phyloP scores from a whole-genome alignment of 1,140 invertebrate species.

The Calliphora vicina region DNA sequence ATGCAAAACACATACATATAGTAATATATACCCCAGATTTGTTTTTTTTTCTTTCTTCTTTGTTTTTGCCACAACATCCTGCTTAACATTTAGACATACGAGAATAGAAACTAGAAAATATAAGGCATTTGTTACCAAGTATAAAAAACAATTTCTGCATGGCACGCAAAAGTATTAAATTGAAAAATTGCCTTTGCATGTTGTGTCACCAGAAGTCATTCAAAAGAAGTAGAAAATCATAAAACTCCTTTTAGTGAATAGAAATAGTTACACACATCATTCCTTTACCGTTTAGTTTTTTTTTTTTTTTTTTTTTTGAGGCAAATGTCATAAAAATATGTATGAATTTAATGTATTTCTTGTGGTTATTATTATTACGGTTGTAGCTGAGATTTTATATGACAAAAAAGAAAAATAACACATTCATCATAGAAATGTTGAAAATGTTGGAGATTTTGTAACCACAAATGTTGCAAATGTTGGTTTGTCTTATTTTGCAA shows the following conservation, averaged over 20 bases:
- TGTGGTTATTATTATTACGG: background rate
- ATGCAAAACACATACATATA: slow-evolving; percentile 41
- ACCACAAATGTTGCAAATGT: slow-evolving; percentile 17
- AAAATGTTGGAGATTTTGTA: slow-evolving; percentile 5
- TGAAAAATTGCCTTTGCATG: slow-evolving; percentile 35
- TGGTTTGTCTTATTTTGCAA: no score
- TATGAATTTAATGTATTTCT: slow-evolving; percentile 24
- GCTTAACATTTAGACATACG: no score
- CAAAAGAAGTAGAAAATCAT: background rate
- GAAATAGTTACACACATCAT: background rate
- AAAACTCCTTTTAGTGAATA: background rate
- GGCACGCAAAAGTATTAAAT: slow-evolving; percentile 33
- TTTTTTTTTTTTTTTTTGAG: background rate
- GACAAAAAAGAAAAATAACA: background rate
- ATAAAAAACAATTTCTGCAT: slow-evolving; percentile 27
- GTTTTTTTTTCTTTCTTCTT: background rate
- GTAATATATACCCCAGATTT: background rate
- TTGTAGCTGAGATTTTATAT: background rate
- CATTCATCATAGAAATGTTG: background rate
- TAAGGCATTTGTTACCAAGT: background rate
- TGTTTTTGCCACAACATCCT: background rate
- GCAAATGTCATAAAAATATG: slow-evolving; percentile 29
- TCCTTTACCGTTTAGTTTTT: no score
- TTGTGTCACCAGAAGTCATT: slow-evolving; percentile 26
- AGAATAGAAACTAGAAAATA: no score